Conservation (phyloP, 2,797 vertebrate genomes). For the Rhodeus uyekii region DNA sequence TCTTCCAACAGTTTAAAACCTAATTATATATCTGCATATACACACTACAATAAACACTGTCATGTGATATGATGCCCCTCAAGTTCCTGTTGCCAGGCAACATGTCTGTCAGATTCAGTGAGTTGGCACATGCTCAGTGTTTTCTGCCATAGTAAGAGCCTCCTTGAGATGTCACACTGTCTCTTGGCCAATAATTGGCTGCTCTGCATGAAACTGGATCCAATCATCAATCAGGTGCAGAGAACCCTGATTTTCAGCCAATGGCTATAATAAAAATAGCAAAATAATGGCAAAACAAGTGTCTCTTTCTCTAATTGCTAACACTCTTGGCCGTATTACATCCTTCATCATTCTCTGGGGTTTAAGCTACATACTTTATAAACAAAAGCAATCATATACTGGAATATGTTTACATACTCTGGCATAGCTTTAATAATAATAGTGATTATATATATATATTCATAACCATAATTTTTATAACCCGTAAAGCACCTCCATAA, state of each 20-base stretch:
- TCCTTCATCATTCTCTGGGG: neutral
- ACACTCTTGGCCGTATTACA: neutral
- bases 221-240: constrained; percentile 27
- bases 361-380: neutral
- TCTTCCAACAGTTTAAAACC: neutral
- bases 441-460: no score
- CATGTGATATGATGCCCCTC: constrained; percentile 53
- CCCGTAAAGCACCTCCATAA: neutral
- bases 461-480: neutral
- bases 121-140: constrained; percentile 48
- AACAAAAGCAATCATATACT: neutral
- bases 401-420: neutral
- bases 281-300: constrained; percentile 10
- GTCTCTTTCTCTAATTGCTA: neutral
- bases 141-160: constrained; percentile 22
- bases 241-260: neutral
- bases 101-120: constrained; percentile 55
- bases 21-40: constrained; percentile 13
- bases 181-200: constrained; percentile 41
- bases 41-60: constrained; percentile 8
- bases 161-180: constrained; percentile 37
- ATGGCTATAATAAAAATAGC: neutral
- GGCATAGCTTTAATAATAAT: neutral
- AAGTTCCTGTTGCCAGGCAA: constrained; percentile 74
- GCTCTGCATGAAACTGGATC: constrained; percentile 2